Evolutionary conservation across 1,140 invertebrate species (phyloP).

Genomic region (Akabosia matsudoensis): DNA sequence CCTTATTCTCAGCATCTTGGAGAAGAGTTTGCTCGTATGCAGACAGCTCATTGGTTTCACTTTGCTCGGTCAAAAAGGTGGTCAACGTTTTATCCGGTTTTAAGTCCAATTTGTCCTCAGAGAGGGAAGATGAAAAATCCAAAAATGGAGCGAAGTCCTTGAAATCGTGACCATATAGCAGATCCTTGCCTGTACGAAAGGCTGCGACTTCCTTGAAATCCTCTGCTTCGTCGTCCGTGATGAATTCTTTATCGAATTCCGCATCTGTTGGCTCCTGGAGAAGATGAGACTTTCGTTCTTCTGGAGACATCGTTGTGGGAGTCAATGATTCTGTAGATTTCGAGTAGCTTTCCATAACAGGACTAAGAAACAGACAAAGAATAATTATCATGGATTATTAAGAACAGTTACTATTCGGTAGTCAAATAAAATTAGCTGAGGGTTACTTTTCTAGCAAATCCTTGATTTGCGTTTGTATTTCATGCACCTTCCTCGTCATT

Average conservation of each 20-base stretch:
- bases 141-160: neutral
- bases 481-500: constrained; percentile 18
- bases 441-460: neutral
- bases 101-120: constrained; percentile 1
- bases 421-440: neutral
- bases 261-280: neutral
- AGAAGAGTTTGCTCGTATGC: neutral
- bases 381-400: neutral
- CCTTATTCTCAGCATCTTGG: constrained; percentile 11
- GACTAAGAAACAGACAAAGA: constrained; percentile 10
- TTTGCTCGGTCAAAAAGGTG: neutral
- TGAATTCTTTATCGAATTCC: neutral
- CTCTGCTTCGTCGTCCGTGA: neutral
- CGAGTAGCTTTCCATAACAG: neutral
- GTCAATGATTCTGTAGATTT: neutral
- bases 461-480: neutral
- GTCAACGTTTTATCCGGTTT: neutral
- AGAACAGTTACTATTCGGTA: neutral
- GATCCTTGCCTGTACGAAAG: neutral
- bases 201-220: neutral
- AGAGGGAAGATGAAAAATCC: neutral
- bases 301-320: neutral
- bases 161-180: neutral
- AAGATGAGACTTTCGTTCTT: neutral
- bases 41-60: neutral